A percentile compares a stretch with the other conserved stretches of the same genome.
These are phyloP conservation scores for Parauchenoglanis punctatus DNA, from an alignment of 2,797 vertebrate species.

Conservation along the genomic window DNA sequence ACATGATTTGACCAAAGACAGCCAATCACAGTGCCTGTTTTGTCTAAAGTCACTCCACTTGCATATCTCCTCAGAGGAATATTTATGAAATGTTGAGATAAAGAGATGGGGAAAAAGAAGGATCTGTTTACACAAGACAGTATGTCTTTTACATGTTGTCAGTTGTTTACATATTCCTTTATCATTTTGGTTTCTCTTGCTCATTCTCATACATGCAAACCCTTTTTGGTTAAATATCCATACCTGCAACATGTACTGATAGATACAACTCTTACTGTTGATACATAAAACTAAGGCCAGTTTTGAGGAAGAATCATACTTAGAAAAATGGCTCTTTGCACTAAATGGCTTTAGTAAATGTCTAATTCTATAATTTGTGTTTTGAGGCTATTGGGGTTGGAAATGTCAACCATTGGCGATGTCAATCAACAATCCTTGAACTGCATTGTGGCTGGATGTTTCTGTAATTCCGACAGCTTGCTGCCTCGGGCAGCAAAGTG, in stretches of 20 bases:
- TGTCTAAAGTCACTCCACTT: conserved; percentile 34
- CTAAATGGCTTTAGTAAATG: conserved; percentile 50
- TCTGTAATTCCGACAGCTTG: conserved; percentile 58
- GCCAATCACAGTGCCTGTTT: conserved; percentile 63
- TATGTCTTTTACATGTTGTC: conserved; percentile 40
- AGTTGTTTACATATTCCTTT: conserved; percentile 28
- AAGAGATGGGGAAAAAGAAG: conserved; percentile 28
- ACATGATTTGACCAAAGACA: conserved; percentile 52
- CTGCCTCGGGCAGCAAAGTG: conserved; percentile 44
- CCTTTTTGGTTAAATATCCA: conserved; percentile 44
- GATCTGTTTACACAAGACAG: conserved; percentile 48
- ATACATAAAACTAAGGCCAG: conserved; percentile 75
- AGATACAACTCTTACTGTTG: conserved; percentile 50
- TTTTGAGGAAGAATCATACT: conserved; percentile 66
- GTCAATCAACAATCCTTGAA: conserved; percentile 14
- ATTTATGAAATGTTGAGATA: conserved; percentile 38
- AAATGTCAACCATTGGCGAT: conserved; percentile 22
- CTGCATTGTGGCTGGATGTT: conserved; percentile 49
- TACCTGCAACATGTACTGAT: conserved; percentile 14
- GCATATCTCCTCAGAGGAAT: conserved; percentile 37
- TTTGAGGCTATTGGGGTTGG: conserved; percentile 13
- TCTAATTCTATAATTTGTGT: conserved; percentile 53
- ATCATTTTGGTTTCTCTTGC: conserved; percentile 30
- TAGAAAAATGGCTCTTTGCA: conserved; percentile 57
- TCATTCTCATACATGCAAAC: conserved; percentile 38